A percentile compares a stretch with the other conserved stretches of the same genome.
phyloP scores from a whole-genome alignment of 2,797 vertebrate species.

The Sylvilagus floridanus region DNA sequence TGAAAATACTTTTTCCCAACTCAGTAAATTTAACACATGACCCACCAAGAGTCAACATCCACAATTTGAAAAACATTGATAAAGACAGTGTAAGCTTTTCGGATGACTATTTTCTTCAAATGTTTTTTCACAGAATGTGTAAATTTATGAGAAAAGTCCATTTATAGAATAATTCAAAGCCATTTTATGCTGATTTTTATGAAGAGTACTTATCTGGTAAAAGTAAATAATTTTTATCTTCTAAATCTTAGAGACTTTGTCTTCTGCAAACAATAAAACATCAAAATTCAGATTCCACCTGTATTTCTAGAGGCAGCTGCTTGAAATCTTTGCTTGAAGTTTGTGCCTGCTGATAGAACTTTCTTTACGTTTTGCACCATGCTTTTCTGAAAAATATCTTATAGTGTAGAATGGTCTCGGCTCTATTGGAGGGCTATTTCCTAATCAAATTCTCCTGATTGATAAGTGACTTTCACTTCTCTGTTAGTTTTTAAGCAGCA shows the following conservation, averaged over 20 bases:
- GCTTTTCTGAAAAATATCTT: slow-evolving; percentile 46
- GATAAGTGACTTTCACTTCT: slow-evolving; percentile 27
- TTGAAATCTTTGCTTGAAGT: not conserved
- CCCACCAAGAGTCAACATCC: slow-evolving; percentile 11
- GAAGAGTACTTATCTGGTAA: slow-evolving; percentile 36
- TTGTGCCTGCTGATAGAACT: not conserved
- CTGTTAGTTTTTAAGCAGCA: slow-evolving; percentile 37
- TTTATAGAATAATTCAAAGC: slow-evolving; percentile 55
- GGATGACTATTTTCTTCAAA: slow-evolving; percentile 49
- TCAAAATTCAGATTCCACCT: not conserved
- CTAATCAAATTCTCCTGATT: slow-evolving; percentile 40
- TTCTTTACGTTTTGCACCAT: not conserved
- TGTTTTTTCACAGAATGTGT: slow-evolving; percentile 36
- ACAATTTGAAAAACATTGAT: slow-evolving; percentile 45
- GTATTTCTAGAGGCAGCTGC: not conserved
- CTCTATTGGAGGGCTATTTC: not conserved
- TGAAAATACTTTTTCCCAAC: not conserved
- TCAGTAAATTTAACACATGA: slow-evolving; percentile 20
- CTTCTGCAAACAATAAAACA: not conserved
- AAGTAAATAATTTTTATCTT: slow-evolving; percentile 57
- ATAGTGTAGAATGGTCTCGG: not conserved
- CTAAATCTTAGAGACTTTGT: not conserved
- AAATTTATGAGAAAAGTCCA: not conserved
- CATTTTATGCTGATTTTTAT: not conserved
- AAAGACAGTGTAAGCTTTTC: slow-evolving; percentile 20